These are phyloP conservation scores for Ammospiza caudacuta DNA, from an alignment of 2,113 vertebrate species.

Conservation along the genomic window DNA sequence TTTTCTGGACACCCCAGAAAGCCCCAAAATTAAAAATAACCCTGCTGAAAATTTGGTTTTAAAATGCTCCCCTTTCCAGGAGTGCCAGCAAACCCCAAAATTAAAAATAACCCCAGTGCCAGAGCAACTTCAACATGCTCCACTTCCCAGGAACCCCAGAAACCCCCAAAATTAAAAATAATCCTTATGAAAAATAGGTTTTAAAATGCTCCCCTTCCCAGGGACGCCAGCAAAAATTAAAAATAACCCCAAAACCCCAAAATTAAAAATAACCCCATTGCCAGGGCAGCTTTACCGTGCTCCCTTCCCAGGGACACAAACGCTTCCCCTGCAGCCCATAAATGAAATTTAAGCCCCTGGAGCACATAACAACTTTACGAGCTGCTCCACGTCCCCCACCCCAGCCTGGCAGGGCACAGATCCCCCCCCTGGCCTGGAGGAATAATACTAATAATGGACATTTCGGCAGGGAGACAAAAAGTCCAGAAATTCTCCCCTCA, in stretches of 20 bases:
- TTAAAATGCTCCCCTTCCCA: no score
- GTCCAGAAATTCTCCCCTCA: background rate
- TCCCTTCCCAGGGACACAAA: background rate
- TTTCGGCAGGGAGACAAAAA: constrained; percentile 17
- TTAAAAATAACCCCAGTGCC: no score
- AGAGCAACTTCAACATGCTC: background rate
- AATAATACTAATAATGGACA: background rate
- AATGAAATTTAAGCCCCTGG: background rate
- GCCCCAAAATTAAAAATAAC: background rate
- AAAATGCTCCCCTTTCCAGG: background rate
- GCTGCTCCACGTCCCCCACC: background rate
- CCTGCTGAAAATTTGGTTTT: background rate
- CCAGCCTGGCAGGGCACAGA: background rate
- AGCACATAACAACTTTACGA: background rate
- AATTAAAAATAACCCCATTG: no score
- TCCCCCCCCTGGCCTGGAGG: background rate
- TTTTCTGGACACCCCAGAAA: no score
- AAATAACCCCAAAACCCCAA: no score
- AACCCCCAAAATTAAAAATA: no score
- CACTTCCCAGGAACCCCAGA: background rate
- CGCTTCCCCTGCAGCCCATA: background rate
- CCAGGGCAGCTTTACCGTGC: background rate
- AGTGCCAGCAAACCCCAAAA: no score
- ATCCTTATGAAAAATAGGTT: no score
- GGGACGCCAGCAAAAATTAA: no score